Conservation (phyloP, 2,113 vertebrate genomes). For the Cranoglanis bouderius region DNA sequence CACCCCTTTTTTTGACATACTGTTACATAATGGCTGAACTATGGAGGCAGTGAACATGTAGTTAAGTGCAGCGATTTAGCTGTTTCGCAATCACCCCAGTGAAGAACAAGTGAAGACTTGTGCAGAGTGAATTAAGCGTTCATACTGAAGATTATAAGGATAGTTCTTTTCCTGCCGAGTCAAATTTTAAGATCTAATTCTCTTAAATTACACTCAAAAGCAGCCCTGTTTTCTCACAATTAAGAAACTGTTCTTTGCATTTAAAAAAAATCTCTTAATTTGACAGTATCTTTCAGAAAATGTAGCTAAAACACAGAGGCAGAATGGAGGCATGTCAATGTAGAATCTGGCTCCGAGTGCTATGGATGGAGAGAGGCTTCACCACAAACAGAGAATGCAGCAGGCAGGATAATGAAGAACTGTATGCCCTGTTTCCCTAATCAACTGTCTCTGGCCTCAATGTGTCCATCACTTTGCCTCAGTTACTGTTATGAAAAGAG, state of each 20-base stretch:
- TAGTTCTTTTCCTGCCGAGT: background rate
- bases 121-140: background rate
- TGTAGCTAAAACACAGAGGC: background rate
- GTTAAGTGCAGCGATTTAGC: background rate
- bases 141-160: background rate
- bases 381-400: background rate
- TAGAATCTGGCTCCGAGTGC: background rate
- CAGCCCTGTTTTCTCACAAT: background rate
- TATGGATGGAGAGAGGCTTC: background rate
- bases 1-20: background rate
- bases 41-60: background rate
- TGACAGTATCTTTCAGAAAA: slow-evolving; percentile 6
- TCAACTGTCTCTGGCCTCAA: slow-evolving; percentile 55
- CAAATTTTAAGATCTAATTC: background rate
- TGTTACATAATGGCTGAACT: background rate
- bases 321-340: background rate
- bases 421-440: slow-evolving; percentile 52
- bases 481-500: slow-evolving; percentile 39
- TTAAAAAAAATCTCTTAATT: slow-evolving; percentile 15
- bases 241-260: background rate
- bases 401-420: slow-evolving; percentile 31
- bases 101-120: background rate
- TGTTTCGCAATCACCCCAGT: background rate
- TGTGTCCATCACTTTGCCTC: slow-evolving; percentile 32
- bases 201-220: slow-evolving; percentile 11